A percentile compares a stretch with the other conserved stretches of the same genome.
phyloP scores from a whole-genome alignment of 2,113 vertebrate genomes.

The Stegostoma tigrinum region DNA sequence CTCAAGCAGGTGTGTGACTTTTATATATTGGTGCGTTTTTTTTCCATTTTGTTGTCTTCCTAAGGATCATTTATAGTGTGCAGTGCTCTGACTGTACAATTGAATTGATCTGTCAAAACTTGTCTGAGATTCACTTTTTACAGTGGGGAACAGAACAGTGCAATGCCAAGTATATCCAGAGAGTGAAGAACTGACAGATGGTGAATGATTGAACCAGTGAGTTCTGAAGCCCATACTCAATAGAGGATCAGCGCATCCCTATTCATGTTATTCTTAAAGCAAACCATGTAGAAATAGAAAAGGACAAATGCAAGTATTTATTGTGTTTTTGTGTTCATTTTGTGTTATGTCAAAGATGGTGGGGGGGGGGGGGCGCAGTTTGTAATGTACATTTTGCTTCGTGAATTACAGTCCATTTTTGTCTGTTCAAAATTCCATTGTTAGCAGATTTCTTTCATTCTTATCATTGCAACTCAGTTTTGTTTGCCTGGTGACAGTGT shows the following conservation, averaged over 20 bases:
- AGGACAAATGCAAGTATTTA: not conserved
- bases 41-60: slow-evolving; percentile 10
- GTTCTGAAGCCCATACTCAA: not conserved
- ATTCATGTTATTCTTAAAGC: not conserved
- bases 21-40: not conserved
- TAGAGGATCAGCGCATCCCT: not conserved
- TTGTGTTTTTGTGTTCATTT: not conserved
- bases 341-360: not conserved
- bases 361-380: not conserved
- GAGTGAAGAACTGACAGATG: not conserved
- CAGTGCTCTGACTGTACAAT: not conserved
- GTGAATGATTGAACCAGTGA: not conserved
- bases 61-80: not conserved
- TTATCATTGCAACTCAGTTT: not conserved
- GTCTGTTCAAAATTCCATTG: not conserved
- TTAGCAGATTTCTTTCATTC: not conserved
- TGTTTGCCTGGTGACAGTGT: not conserved
- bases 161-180: not conserved
- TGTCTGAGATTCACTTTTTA: not conserved
- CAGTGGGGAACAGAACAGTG: not conserved
- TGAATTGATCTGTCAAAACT: slow-evolving; percentile 21
- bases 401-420: not conserved
- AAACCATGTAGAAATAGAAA: not conserved
- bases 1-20: not conserved
- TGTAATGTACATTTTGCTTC: not conserved